These are phyloP conservation scores for Suricata suricatta DNA, from an alignment of 2,113 vertebrate species.

Conservation along the genomic window DNA sequence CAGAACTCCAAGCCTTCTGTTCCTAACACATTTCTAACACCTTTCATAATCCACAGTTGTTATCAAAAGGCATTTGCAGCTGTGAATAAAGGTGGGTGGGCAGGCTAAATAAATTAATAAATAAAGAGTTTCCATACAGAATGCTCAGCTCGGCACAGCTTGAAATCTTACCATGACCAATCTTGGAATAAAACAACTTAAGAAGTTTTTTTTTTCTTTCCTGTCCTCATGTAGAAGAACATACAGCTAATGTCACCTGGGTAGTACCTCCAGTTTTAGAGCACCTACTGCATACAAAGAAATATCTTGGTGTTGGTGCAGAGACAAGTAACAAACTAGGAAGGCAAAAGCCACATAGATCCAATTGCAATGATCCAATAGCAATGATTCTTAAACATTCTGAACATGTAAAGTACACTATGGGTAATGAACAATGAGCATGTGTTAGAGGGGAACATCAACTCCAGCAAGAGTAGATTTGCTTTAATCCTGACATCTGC, in stretches of 20 bases:
- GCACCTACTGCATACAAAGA: background rate
- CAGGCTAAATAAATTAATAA: conserved; percentile 66
- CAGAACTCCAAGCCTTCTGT: conserved; percentile 54
- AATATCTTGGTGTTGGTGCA: background rate
- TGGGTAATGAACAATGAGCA: background rate
- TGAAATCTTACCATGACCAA: background rate
- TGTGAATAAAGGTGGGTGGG: conserved; percentile 51
- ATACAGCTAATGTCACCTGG: background rate
- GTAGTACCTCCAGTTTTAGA: background rate
- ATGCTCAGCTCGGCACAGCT: background rate
- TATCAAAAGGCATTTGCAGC: conserved; percentile 68
- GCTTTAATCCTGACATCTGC: background rate
- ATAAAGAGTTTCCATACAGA: background rate
- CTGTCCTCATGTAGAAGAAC: background rate
- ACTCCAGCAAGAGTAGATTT: background rate
- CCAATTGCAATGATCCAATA: background rate
- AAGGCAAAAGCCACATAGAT: background rate
- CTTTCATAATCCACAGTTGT: conserved; percentile 57
- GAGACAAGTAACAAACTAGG: background rate
- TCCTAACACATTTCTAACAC: conserved; percentile 59
- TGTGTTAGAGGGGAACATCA: background rate
- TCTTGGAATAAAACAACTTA: background rate
- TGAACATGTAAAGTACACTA: background rate
- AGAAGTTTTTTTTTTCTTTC: background rate
- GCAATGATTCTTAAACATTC: background rate